Conservation (phyloP, 2,888 invertebrate genomes). For the Prenolepis imparis region DNA sequence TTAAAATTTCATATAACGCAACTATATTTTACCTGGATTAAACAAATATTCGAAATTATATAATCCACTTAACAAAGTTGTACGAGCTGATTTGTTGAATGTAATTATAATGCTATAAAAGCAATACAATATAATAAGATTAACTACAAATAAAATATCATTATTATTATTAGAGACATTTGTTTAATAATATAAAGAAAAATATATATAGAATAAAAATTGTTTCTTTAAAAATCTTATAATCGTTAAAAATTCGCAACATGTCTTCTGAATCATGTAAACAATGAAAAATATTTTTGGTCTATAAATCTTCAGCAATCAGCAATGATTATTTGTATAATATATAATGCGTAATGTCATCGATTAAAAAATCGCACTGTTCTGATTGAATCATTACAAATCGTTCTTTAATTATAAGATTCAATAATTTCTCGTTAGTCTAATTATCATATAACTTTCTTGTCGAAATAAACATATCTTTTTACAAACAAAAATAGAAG, state of each 20-base stretch:
- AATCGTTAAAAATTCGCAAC: conserved; percentile 28
- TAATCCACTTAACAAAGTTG: conserved; percentile 15
- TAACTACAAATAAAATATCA: conserved; percentile 40
- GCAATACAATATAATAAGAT: conserved; percentile 40
- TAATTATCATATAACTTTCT: conserved; percentile 13
- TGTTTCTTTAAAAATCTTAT: conserved; percentile 27
- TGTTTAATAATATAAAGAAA: conserved; percentile 22
- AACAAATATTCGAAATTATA: conserved; percentile 35
- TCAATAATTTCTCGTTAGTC: not conserved
- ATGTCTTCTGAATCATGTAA: conserved; percentile 40
- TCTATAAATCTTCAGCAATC: conserved; percentile 53
- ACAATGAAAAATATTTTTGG: conserved; percentile 41
- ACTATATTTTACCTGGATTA: not conserved
- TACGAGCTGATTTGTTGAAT: conserved; percentile 9
- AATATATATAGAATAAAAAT: conserved; percentile 56
- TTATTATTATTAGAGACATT: conserved; percentile 29
- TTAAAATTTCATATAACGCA: conserved; percentile 17
- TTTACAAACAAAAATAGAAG: not conserved
- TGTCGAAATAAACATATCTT: not conserved
- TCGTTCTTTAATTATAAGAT: conserved; percentile 15
- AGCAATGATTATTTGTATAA: conserved; percentile 59
- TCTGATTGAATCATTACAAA: conserved; percentile 40
- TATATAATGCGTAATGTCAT: conserved; percentile 51
- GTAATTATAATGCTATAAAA: conserved; percentile 33
- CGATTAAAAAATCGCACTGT: conserved; percentile 46